Evolutionary conservation across 2,113 vertebrate species (phyloP), one percentile per base, ranked within the genome.

Genomic region (Abramis brama): DNA sequence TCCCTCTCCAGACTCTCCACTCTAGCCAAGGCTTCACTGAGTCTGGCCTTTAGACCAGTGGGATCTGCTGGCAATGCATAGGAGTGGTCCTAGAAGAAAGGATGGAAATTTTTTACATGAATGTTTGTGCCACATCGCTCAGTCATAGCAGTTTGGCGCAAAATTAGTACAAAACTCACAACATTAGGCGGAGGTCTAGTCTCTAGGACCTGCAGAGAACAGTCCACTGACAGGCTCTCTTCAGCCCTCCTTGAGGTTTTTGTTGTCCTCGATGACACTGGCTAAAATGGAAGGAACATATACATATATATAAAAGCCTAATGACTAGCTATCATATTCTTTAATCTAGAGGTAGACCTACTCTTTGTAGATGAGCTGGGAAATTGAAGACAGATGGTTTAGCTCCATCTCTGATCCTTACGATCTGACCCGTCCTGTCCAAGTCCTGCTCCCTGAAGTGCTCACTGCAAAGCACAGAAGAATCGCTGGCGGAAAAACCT

Each of bases 341-440:
- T 74, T 25, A 25, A 17, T 15, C 2, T 6, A 15, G 43, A 13
- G 13, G 15, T 66, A 19, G 43, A 64, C 60, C 39, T 81, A 87
- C 88, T 52, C 21, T 86, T 60, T 76, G 45, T 7, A 78, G 52
- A 52, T 66, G 70, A 55, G 79, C 30, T 1, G 77, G 68, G 23
- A 47, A 85, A 39, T 15, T 75, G 5, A 79, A 73, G 19, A 88
- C 11, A 8, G 84, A 82, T 4, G 85, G 89, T 33, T 19, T 85
- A 11, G 70, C 85, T 82, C 89, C 85, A 27, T 85, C 79, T 82
- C 87, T 45, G 25, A 90, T 75, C 27, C 84, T 66, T 33, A 88
- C 84, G 21, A 55, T 90, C 47, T 90, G 89, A 62, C 89, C 87
- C 0, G 89, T 90, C 45, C 82, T 86, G 78, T 90, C 87, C 11